phyloP scores from a whole-genome alignment of 2,113 vertebrate genomes.

The Cyphomyrus plagiostoma region DNA sequence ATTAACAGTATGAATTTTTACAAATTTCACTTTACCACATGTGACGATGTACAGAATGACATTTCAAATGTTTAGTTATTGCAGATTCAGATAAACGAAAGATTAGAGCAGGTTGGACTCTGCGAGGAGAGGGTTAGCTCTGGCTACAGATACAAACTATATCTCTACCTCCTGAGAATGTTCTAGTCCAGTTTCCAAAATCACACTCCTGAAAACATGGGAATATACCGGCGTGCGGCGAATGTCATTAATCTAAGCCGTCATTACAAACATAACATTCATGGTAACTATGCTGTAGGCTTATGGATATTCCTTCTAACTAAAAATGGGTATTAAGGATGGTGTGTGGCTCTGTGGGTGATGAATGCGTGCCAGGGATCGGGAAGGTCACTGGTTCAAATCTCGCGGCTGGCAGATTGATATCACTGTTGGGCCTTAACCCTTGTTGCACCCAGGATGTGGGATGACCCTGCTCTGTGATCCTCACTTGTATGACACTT shows the following conservation, averaged over 20 bases:
- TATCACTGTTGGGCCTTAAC: background rate
- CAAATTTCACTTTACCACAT: background rate
- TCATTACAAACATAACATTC: background rate
- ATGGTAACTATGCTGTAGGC: background rate
- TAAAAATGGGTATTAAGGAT: background rate
- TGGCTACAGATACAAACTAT: background rate
- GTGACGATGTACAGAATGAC: conserved; percentile 5
- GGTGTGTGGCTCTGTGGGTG: background rate
- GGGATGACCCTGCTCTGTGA: background rate
- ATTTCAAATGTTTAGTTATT: background rate
- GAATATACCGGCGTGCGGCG: background rate
- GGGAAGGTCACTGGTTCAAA: background rate
- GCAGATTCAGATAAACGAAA: background rate
- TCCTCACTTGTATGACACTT: background rate
- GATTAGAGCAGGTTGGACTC: background rate
- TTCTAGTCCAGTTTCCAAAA: background rate
- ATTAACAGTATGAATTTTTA: background rate
- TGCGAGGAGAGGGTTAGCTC: background rate
- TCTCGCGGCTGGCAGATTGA: background rate
- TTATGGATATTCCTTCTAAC: background rate
- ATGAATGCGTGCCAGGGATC: background rate
- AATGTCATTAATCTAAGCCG: background rate
- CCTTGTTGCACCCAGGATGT: background rate
- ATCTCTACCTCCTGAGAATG: background rate
- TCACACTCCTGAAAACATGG: background rate